Conservation (phyloP, 2,797 vertebrate genomes). For the Rousettus madagascariensis region DNA sequence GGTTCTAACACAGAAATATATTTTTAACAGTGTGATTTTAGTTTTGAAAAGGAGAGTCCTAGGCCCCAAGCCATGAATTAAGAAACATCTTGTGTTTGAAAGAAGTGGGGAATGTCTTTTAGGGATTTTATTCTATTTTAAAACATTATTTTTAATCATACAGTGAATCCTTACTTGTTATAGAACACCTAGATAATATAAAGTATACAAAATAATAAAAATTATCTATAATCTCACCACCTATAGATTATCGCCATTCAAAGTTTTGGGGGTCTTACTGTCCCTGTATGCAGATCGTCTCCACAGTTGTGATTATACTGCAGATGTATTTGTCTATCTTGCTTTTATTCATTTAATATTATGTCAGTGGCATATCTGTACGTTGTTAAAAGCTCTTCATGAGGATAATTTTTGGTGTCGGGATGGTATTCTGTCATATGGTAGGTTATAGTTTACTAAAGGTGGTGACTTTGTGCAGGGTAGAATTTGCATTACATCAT, state of each 20-base stretch:
- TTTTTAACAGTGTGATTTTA: background rate
- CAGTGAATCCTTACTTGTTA: background rate
- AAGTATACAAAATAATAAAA: background rate
- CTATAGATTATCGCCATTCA: background rate
- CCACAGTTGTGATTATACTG: background rate
- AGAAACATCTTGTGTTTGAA: background rate
- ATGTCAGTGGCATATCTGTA: background rate
- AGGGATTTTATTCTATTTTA: background rate
- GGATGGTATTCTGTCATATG: background rate
- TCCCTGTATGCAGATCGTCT: background rate
- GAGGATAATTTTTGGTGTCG: background rate
- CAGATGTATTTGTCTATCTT: background rate
- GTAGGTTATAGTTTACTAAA: background rate
- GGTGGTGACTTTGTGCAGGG: background rate
- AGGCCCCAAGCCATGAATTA: background rate
- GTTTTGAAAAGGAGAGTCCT: background rate
- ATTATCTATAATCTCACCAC: background rate
- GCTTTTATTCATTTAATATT: background rate
- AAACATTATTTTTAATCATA: conserved; percentile 10
- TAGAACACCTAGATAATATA: background rate
- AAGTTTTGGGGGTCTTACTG: background rate
- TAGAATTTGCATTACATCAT: background rate
- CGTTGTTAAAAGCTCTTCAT: background rate
- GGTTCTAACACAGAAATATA: background rate
- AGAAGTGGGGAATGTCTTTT: background rate